Base-by-base conservation (phyloP, 2,113 vertebrate genomes). In the Oriolus oriolus region DNA sequence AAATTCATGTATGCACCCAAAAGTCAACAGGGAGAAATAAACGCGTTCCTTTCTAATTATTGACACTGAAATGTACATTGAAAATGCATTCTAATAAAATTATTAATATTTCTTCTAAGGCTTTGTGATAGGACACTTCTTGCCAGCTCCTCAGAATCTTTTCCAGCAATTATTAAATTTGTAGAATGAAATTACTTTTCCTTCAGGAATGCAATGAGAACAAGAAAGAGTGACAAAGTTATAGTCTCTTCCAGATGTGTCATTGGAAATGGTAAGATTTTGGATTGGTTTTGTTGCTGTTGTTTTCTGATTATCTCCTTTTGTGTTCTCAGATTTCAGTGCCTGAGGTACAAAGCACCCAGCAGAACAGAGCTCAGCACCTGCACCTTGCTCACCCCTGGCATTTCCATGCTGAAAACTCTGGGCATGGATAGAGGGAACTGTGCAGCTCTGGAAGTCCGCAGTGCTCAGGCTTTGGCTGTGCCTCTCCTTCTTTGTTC, bases 221-320 rank as follows among this genome's bases (percentile, higher is more conserved):
- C 0, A 0, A 50, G 42, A 68, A 75, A 26, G 24, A 66, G 4
- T 26, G 26, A 14, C 31, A 41, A 37, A 44, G 18, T 13, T n/a
- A 7, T 1, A 56, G 19, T 45, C 6, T 44, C 10, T 19, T 68
- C 6, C 49, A 53, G 6, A 33, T 41, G 9, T 30, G 16, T 50
- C 13, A 37, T 2, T 53, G 39, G 31, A 91, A 87, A 56, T 27
- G 0, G 4, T 23, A 33, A 23, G 8, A 0, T 53, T 84, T 73
- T 16, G 27, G 4, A 5, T 2, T 31, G 3, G 1, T 3, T 2
- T 30, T 33, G 54, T 52, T 41, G 27, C 16, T 56, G 16, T 13
- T 64, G 6, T 26, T 87, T 63, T 28, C 15, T 37, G 24, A 13
- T 33, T 76, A 50, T 6, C 13, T 66, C 24, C 21, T 59, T 50